A percentile compares a stretch with the other conserved stretches of the same genome.
Evolutionary conservation across 2,797 vertebrate genomes (phyloP).

Genomic region (Dermochelys coriacea): DNA sequence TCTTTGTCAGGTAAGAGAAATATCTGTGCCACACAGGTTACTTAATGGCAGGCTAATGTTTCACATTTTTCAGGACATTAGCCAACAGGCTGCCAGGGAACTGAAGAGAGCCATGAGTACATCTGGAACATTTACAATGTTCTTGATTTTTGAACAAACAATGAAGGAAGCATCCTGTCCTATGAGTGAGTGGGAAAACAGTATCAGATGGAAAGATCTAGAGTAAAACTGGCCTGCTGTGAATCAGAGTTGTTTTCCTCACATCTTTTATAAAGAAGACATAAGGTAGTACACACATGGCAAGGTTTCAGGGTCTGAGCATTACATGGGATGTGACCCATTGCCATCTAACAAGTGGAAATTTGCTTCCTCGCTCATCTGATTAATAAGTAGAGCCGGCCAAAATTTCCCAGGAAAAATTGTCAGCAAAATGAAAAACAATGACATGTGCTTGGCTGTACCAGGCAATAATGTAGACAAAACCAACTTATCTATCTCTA

Average conservation of each 20-base stretch:
- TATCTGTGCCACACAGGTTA: neutral
- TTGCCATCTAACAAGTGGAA: neutral
- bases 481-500: neutral
- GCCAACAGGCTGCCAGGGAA: neutral
- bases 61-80: neutral
- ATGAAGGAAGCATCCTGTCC: accelerated
- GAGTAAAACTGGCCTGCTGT: neutral
- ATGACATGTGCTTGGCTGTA: neutral
- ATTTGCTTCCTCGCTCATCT: neutral
- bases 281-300: neutral
- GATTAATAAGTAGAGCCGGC: neutral
- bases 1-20: neutral
- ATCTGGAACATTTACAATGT: neutral
- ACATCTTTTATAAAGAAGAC: neutral
- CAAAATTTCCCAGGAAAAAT: neutral
- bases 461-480: neutral
- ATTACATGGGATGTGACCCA: neutral
- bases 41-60: neutral
- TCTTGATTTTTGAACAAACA: neutral
- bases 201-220: neutral
- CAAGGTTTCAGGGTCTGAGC: neutral
- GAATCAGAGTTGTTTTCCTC: accelerated
- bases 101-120: neutral
- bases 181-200: neutral
- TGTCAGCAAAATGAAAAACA: no score